Evolutionary conservation across 2,113 vertebrate genomes (phyloP).

Genomic region (Aptenodytes patagonicus): DNA sequence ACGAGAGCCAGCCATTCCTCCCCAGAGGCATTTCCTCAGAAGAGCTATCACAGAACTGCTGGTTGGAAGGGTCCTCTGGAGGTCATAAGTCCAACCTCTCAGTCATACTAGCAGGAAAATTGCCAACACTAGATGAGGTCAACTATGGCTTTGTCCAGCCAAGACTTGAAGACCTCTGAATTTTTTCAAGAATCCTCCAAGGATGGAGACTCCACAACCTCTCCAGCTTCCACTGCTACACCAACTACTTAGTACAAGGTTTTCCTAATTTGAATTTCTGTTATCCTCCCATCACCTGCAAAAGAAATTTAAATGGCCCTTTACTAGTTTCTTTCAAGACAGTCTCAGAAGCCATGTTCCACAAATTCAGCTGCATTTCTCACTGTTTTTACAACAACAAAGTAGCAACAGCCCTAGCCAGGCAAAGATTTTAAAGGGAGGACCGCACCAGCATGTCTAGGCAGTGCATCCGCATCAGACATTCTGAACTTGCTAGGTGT

Average conservation of each 20-base stretch:
- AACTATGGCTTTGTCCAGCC: not conserved
- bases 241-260: not conserved
- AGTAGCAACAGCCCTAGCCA: not conserved
- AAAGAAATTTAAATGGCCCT: not conserved
- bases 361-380: not conserved
- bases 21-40: not conserved
- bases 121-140: not conserved
- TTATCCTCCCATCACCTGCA: not conserved
- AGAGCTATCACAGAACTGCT: not conserved
- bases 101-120: not conserved
- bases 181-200: not conserved
- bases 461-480: not conserved
- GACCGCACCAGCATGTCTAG: not conserved
- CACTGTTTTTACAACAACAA: not conserved
- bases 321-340: not conserved
- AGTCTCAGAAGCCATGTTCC: not conserved
- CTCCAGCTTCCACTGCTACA: not conserved
- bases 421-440: not conserved
- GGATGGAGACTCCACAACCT: not conserved
- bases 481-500: not conserved
- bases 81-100: not conserved
- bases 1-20: not conserved
- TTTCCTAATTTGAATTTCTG: not conserved
- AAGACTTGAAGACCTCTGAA: not conserved
- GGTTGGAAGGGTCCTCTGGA: not conserved